These are phyloP conservation scores for Eulimnadia texana DNA, from an alignment of 1,140 invertebrate species.

Conservation along the genomic window DNA sequence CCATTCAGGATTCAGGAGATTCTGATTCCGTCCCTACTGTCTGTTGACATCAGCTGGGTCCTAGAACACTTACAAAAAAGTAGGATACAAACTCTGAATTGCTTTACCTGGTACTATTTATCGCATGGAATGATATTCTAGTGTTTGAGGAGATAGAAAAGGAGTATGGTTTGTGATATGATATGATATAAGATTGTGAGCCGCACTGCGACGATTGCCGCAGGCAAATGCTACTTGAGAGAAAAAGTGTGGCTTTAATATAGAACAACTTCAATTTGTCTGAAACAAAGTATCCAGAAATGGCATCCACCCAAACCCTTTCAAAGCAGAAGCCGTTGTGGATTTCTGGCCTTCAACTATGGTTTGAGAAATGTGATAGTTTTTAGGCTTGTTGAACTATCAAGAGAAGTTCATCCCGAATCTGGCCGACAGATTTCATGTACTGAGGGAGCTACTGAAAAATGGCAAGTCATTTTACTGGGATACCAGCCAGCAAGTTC, in stretches of 20 bases:
- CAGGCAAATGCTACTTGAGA: conserved; percentile 20
- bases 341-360: conserved; percentile 27
- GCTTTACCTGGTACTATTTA: conserved; percentile 23
- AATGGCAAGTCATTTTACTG: conserved; percentile 25
- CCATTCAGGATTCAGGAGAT: conserved; percentile 28
- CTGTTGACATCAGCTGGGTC: conserved; percentile 28
- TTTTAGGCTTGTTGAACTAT: conserved; percentile 25
- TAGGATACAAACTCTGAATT: conserved; percentile 25
- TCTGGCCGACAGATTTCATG: conserved; percentile 25
- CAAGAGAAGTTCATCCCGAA: conserved; percentile 23
- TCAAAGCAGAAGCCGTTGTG: conserved; percentile 29
- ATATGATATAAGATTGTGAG: conserved; percentile 14
- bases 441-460: conserved; percentile 27
- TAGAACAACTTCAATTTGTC: conserved; percentile 25
- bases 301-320: conserved; percentile 28
- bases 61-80: conserved; percentile 29
- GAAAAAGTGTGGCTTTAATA: conserved; percentile 23
- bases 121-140: conserved; percentile 28
- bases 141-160: conserved; percentile 21
- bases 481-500: conserved; percentile 22
- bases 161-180: conserved; percentile 18
- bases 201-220: not conserved
- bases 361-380: conserved; percentile 25
- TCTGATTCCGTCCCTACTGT: conserved; percentile 19
- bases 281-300: conserved; percentile 25